Percentiles rank a stretch among this genome's conserved stretches.
Evolutionary conservation across 2,113 vertebrate species (phyloP).

Genomic region (Lasiurus borealis): DNA sequence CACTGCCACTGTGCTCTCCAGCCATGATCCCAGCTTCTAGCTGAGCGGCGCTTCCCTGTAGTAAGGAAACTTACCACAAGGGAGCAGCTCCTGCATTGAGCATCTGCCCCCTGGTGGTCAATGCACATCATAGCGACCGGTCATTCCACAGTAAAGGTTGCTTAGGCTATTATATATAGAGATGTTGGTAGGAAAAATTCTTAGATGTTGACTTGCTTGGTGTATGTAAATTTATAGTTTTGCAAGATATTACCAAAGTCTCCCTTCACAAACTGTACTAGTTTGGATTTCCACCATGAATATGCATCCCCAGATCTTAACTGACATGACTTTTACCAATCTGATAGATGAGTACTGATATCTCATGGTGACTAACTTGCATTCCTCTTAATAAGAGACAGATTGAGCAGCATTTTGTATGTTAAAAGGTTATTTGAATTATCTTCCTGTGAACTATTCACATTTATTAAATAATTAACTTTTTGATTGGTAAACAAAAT

Average conservation of each 20-base stretch:
- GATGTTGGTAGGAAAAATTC: neutral
- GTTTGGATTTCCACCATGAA: neutral
- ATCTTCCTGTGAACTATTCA: neutral
- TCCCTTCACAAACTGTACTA: neutral
- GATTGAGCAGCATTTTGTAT: neutral
- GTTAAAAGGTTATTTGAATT: neutral
- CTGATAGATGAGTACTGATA: neutral
- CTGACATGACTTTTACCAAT: neutral
- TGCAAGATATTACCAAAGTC: neutral
- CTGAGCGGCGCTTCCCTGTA: no score
- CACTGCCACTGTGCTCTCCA: no score
- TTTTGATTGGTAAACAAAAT: constrained; percentile 15
- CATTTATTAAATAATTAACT: neutral
- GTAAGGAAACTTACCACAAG: no score
- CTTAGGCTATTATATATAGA: no score
- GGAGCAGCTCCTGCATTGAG: no score
- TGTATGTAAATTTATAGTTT: neutral
- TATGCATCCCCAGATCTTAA: neutral
- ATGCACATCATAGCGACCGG: no score
- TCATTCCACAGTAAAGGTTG: no score
- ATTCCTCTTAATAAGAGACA: neutral
- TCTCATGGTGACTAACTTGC: neutral
- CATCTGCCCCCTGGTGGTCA: no score
- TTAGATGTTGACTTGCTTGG: constrained; percentile 15
- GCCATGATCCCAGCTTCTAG: no score